Evolutionary conservation across 2,797 vertebrate species (phyloP).

Genomic region (Aulostomus chinensis): DNA sequence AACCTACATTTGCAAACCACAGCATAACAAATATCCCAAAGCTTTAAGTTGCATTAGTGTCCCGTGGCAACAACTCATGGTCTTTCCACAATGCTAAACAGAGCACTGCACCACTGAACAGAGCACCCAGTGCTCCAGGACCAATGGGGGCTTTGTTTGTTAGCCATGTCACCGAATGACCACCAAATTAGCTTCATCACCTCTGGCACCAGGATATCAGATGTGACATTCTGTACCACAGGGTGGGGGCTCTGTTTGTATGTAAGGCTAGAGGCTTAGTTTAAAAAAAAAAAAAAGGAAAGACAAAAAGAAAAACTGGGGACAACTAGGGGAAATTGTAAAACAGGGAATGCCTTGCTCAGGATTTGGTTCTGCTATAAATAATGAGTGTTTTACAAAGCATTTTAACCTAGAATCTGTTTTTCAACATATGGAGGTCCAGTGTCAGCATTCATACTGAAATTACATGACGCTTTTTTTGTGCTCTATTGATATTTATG

Average conservation of each 20-base stretch:
- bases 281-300: conserved; percentile 2
- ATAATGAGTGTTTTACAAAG: conserved; percentile 18
- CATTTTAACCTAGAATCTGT: conserved; percentile 9
- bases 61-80: conserved; percentile 53
- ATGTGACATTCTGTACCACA: conserved; percentile 72
- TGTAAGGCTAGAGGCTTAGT: conserved; percentile 28
- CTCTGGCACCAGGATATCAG: conserved; percentile 74
- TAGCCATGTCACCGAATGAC: conserved; percentile 77
- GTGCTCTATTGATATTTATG: conserved; percentile 15
- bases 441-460: conserved; percentile 10
- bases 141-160: conserved; percentile 75
- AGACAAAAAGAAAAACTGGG: conserved; percentile 15
- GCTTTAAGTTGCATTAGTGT: conserved; percentile 43
- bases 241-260: conserved; percentile 63
- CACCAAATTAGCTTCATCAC: conserved; percentile 81
- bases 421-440: conserved; percentile 15
- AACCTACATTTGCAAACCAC: conserved; percentile 38
- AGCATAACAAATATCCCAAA: conserved; percentile 36
- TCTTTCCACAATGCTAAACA: conserved; percentile 56
- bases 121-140: conserved; percentile 62
- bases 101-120: conserved; percentile 36
- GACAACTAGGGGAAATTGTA: conserved; percentile 29
- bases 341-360: conserved; percentile 19
- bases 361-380: conserved; percentile 11
- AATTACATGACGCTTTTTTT: conserved; percentile 29